Percentiles rank a stretch among this genome's conserved stretches.
Evolutionary conservation across 2,888 invertebrate species (phyloP).

Genomic region (Chymomyza caudatula): DNA sequence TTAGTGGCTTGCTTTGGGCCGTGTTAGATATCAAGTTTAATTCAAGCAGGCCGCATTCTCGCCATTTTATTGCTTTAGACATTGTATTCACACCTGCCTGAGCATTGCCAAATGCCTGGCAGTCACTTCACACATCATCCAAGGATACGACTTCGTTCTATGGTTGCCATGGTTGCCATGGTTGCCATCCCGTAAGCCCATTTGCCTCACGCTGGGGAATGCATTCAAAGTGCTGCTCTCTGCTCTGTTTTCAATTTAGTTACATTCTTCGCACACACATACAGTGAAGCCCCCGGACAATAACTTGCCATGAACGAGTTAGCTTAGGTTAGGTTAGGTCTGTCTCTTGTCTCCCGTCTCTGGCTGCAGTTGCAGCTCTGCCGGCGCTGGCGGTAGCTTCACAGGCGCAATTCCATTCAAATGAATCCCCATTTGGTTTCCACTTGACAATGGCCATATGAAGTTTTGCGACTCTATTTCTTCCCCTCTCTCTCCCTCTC

Average conservation of each 20-base stretch:
- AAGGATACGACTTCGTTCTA: background rate
- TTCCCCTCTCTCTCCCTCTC: constrained; percentile 27
- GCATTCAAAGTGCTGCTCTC: constrained; percentile 38
- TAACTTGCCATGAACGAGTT: constrained; percentile 16
- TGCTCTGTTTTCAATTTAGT: constrained; percentile 59
- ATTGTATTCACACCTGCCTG: background rate
- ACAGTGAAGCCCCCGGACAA: background rate
- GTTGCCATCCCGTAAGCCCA: constrained; percentile 20
- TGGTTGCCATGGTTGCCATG: background rate
- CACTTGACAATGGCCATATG: constrained; percentile 57
- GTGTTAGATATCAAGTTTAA: background rate
- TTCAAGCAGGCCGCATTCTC: background rate
- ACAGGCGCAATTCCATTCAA: constrained; percentile 59
- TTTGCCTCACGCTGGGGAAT: constrained; percentile 32
- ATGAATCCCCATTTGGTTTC: constrained; percentile 66
- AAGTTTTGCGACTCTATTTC: background rate
- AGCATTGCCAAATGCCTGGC: background rate
- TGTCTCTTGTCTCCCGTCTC: background rate
- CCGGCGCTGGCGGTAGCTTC: constrained; percentile 14
- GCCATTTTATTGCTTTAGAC: constrained; percentile 1
- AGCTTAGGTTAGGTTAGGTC: constrained; percentile 11
- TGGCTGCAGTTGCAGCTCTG: constrained; percentile 21
- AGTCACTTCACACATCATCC: constrained; percentile 3
- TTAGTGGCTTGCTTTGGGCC: background rate
- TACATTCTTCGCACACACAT: constrained; percentile 32